Evolutionary conservation across 2,888 invertebrate species (phyloP).

Genomic region (Punctoribates punctum): DNA sequence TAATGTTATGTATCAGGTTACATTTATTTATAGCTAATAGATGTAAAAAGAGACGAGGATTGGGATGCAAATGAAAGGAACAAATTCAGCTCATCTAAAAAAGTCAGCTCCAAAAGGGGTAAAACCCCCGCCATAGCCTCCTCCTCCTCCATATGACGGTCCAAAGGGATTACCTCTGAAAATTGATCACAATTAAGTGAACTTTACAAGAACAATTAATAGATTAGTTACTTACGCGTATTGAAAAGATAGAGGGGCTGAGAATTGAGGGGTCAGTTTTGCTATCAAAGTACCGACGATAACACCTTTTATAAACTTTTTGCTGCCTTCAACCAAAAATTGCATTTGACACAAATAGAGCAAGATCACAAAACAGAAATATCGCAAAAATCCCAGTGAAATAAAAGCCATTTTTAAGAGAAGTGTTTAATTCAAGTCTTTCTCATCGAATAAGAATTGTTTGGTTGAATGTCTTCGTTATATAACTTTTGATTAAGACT

Average conservation of each 20-base stretch:
- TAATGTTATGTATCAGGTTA: too few species aligned
- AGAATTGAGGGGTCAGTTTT: neutral
- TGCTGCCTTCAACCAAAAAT: neutral
- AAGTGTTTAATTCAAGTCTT: neutral
- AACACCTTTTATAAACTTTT: slow-evolving; percentile 10
- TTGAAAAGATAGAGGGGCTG: neutral
- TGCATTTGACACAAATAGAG: neutral
- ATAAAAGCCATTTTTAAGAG: neutral
- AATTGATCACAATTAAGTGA: too few species aligned
- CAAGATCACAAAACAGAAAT: neutral
- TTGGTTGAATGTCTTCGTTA: neutral
- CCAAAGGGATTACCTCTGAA: neutral
- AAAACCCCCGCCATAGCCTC: neutral
- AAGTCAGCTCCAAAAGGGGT: neutral
- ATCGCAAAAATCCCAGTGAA: neutral
- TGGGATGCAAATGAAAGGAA: too few species aligned
- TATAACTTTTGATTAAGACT: neutral
- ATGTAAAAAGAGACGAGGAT: too few species aligned
- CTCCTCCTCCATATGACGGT: neutral
- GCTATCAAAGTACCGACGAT: neutral
- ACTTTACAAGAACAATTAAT: too few species aligned
- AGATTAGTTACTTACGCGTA: neutral
- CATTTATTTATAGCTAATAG: too few species aligned
- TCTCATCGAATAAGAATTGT: neutral
- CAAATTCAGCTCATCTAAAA: neutral